phyloP scores from a whole-genome alignment of 2,113 vertebrate genomes.

The Chloebia gouldiae region DNA sequence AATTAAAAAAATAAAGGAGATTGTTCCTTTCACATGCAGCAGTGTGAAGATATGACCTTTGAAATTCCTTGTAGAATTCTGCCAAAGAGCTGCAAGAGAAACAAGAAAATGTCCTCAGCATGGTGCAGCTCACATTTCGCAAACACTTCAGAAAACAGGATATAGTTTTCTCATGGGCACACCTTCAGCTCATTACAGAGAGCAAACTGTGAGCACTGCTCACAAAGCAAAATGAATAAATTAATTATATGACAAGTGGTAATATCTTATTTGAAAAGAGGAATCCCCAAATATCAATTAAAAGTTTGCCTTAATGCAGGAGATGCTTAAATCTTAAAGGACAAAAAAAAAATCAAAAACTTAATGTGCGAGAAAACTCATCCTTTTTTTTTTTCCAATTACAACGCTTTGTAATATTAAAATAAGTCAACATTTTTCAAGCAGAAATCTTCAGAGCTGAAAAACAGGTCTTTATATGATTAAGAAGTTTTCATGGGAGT shows the following conservation, averaged over 20 bases:
- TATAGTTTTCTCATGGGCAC: neutral
- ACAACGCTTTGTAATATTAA: neutral
- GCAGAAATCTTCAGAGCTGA: neutral
- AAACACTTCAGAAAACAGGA: neutral
- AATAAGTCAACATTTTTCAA: neutral
- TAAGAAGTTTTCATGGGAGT: neutral
- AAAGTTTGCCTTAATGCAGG: neutral
- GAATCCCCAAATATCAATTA: neutral
- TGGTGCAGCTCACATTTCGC: neutral
- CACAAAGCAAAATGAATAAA: neutral
- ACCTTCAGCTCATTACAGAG: neutral
- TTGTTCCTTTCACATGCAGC: neutral
- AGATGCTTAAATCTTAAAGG: neutral
- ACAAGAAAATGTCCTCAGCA: neutral
- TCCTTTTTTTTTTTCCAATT: neutral
- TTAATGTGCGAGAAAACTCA: neutral
- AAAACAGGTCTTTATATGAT: neutral
- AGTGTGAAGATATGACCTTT: neutral
- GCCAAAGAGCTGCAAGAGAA: neutral
- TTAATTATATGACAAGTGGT: constrained; percentile 6
- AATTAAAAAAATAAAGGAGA: neutral
- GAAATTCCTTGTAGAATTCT: neutral
- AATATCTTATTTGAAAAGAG: constrained; percentile 29
- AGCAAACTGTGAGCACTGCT: constrained; percentile 5
- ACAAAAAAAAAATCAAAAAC: neutral